These are phyloP conservation scores for Melanargia galathea DNA, from an alignment of 2,888 invertebrate species.

Conservation along the genomic window DNA sequence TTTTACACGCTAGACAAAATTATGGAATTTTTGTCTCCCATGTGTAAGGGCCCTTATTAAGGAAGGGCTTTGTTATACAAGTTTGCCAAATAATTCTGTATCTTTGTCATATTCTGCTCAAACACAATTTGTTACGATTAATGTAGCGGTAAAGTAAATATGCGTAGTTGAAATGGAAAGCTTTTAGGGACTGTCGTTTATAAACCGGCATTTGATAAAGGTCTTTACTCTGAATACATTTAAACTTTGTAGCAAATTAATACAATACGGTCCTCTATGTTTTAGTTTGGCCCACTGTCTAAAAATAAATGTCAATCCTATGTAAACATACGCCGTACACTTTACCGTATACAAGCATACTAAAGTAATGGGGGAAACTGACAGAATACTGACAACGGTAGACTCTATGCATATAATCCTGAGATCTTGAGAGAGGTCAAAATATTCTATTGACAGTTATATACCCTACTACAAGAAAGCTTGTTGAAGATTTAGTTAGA, in stretches of 20 bases:
- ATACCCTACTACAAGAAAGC: no score
- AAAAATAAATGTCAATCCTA: slow-evolving; percentile 2
- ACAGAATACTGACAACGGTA: no score
- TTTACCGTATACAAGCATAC: background rate
- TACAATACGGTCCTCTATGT: slow-evolving; percentile 12
- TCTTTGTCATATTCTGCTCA: slow-evolving; percentile 24
- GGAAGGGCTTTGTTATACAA: background rate
- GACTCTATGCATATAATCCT: no score
- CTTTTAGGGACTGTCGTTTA: slow-evolving; percentile 21
- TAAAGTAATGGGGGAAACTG: no score
- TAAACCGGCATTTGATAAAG: slow-evolving; percentile 16
- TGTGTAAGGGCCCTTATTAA: background rate
- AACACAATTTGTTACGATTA: slow-evolving; percentile 33
- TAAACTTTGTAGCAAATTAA: slow-evolving; percentile 13
- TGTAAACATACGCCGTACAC: background rate
- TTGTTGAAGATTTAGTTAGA: no score
- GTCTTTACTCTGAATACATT: slow-evolving; percentile 14
- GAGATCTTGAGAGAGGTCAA: no score
- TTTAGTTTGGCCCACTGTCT: background rate
- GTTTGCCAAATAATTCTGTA: slow-evolving; percentile 8
- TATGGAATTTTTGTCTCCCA: background rate
- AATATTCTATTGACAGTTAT: no score
- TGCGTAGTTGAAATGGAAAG: slow-evolving; percentile 25
- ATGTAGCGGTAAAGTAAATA: slow-evolving; percentile 31
- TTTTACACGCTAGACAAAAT: background rate